Conservation (phyloP, 2,797 vertebrate genomes). For the Anguilla marmorata region DNA sequence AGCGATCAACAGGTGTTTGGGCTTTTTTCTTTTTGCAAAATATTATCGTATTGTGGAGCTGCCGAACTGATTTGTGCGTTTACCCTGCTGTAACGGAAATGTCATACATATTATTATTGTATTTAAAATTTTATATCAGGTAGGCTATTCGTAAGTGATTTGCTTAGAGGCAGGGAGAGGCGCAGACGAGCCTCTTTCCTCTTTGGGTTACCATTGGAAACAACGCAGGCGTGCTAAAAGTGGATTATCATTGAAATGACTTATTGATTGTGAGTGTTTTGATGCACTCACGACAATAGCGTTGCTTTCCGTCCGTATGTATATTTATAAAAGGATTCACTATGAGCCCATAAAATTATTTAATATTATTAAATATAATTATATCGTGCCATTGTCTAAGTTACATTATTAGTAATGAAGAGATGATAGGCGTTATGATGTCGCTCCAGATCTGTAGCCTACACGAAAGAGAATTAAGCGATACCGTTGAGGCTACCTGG, state of each 20-base stretch:
- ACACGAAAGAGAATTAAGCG: not conserved
- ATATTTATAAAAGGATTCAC: not conserved
- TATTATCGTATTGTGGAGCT: not conserved
- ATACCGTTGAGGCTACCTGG: not conserved
- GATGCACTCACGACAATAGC: not conserved
- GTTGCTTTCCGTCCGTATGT: not conserved
- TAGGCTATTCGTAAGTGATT: not conserved
- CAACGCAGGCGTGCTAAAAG: constrained; percentile 1
- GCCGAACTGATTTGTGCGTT: not conserved
- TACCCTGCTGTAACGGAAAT: not conserved
- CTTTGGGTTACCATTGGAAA: not conserved
- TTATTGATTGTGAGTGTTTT: not conserved
- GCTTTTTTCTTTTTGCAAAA: not conserved
- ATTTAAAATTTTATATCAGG: not conserved
- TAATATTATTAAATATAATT: not conserved
- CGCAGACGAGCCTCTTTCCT: not conserved
- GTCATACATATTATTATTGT: not conserved
- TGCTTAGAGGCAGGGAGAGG: not conserved
- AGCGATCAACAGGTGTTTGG: constrained; percentile 32
- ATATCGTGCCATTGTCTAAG: not conserved
- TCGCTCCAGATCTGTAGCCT: not conserved
- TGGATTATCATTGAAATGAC: not conserved
- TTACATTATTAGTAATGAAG: not conserved
- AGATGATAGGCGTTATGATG: not conserved
- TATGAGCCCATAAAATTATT: not conserved